phyloP scores from a whole-genome alignment of 2,113 vertebrate species.

The Cyanistes caeruleus region DNA sequence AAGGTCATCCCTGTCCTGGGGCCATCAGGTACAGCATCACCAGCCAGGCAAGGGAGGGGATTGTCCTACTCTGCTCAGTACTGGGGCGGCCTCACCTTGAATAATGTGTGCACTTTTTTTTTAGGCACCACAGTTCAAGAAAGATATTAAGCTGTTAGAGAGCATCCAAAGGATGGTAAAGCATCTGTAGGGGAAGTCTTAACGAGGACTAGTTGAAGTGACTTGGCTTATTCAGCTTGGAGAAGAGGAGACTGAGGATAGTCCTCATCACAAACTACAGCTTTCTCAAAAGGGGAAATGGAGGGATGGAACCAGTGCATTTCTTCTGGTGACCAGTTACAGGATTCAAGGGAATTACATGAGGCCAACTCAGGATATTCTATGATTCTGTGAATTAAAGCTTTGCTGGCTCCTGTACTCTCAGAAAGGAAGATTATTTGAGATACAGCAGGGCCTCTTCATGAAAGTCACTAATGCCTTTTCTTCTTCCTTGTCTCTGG shows the following conservation, averaged over 20 bases:
- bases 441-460: background rate
- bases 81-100: background rate
- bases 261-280: background rate
- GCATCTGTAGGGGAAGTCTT: background rate
- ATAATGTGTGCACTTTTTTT: background rate
- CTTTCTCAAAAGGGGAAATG: background rate
- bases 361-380: background rate
- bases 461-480: background rate
- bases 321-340: background rate
- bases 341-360: background rate
- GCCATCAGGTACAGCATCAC: background rate
- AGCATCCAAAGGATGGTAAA: background rate
- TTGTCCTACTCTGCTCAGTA: background rate
- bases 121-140: background rate
- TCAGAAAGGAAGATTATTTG: background rate
- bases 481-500: background rate
- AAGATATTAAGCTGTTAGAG: background rate
- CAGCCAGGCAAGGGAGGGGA: fast-evolving
- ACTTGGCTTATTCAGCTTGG: background rate
- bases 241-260: background rate
- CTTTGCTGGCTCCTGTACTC: background rate
- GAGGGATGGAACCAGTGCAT: background rate
- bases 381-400: background rate
- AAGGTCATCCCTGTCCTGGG: background rate
- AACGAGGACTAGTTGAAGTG: background rate